Evolutionary conservation across 2,888 invertebrate species (phyloP), one percentile per base, ranked within the genome.

Genomic region (Venustoraphidia nigricollis): DNA sequence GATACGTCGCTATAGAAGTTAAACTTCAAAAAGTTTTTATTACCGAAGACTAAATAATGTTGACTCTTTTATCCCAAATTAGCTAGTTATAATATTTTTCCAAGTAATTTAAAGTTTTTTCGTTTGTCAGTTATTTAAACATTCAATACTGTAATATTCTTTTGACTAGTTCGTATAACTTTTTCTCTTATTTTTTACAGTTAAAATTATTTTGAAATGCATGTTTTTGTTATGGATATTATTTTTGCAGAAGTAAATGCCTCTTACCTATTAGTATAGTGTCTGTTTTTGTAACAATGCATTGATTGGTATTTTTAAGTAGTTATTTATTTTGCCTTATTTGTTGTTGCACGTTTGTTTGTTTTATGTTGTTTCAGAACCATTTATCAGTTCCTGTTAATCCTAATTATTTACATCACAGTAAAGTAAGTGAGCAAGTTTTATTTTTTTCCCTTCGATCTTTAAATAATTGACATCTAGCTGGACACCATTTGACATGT

Each of bases 341-440:
- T 74, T 72, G 71, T 75, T 73, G 66, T 67, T 67, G 69, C 68
- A 67, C 66, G 67, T 63, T 62, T 66, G 68, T 68, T 66, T 27
- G 27, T 68, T 61, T 60, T 64, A 62, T 68, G 66, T 69, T 83
- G 81, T 84, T 84, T 73, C 83, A 84, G 84, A 83, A 80, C 76
- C 84, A 83, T 79, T 83, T 85, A 79, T 82, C 82, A 78, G 84
- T 84, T 77, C 84, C 84, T 75, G 78, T 80, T 78, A 81, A 80
- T 77, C 79, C 79, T 81, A 84, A 82, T 77, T 84, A 79, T 73
- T 82, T 80, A 65, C 83, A 81, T 73, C 81, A 78, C 69, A 79
- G 76, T 73, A 83, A 84, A 84, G 84, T 85, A 70, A 69, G 73
- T 72, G 63, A 56, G 58, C 54, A 58, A 56, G 55, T 52, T 54